A percentile compares a stretch with the other conserved stretches of the same genome.
These are phyloP conservation scores for Corapipo altera DNA, from an alignment of 2,113 vertebrate species.

Conservation along the genomic window DNA sequence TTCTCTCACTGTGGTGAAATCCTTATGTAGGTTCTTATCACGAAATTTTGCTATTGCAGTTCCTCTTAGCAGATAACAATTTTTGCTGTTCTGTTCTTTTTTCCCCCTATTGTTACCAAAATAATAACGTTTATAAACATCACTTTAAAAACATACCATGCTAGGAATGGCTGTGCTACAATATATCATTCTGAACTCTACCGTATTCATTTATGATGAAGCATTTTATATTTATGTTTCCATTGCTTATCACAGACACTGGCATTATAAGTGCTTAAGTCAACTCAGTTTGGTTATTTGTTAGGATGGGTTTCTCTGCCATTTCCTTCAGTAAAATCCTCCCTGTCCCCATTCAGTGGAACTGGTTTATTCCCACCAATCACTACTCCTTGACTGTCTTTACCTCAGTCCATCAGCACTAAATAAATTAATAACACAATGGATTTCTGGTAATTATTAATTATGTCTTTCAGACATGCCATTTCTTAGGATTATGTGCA, in stretches of 20 bases:
- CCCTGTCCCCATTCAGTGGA: constrained; percentile 21
- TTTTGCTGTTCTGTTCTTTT: constrained; percentile 18
- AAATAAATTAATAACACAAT: neutral
- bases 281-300: constrained; percentile 75
- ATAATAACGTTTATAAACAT: constrained; percentile 71
- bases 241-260: constrained; percentile 77
- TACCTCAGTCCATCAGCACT: neutral
- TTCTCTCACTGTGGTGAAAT: neutral
- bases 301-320: constrained; percentile 59
- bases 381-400: neutral
- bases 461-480: neutral
- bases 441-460: neutral
- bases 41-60: neutral
- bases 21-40: constrained; percentile 14
- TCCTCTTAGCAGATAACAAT: constrained; percentile 36
- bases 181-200: constrained; percentile 72
- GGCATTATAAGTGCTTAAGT: constrained; percentile 74
- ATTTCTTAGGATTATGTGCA: neutral
- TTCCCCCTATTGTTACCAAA: constrained; percentile 53
- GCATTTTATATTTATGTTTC: constrained; percentile 78
- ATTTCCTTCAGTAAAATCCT: constrained; percentile 71
- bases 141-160: constrained; percentile 70
- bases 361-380: constrained; percentile 34
- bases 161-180: constrained; percentile 35
- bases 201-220: constrained; percentile 63